A percentile compares a stretch with the other conserved stretches of the same genome.
Conservation (phyloP, 2,797 vertebrate species). For the Paratrypauchen microcephalus region DNA sequence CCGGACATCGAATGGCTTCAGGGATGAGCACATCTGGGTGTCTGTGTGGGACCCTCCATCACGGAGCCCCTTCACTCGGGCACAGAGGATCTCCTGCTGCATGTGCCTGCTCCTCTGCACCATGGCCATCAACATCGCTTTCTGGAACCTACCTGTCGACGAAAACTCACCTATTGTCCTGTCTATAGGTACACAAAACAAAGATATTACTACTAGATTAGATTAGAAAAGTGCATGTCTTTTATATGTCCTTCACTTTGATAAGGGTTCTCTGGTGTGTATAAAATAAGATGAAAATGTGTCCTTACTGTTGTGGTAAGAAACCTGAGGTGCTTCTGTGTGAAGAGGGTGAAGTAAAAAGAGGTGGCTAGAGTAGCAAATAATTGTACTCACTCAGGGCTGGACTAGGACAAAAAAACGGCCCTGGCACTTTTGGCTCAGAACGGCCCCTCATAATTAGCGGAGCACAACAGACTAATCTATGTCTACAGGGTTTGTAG, state of each 20-base stretch:
- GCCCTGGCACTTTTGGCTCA: too few species aligned
- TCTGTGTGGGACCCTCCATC: constrained; percentile 81
- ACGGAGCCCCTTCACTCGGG: constrained; percentile 81
- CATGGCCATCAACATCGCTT: constrained; percentile 86
- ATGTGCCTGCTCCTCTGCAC: constrained; percentile 85
- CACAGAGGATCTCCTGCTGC: constrained; percentile 84
- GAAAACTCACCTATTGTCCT: constrained; percentile 68
- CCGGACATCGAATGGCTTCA: constrained; percentile 79
- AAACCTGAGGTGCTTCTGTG: too few species aligned
- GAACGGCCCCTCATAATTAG: too few species aligned
- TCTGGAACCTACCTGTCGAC: constrained; percentile 80
- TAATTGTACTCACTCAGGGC: not conserved
- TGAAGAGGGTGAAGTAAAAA: too few species aligned
- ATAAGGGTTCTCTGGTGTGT: not conserved
- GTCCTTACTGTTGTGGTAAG: too few species aligned
- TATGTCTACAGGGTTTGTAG: too few species aligned
- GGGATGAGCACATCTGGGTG: constrained; percentile 87
- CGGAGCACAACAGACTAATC: too few species aligned
- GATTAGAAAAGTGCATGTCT: too few species aligned
- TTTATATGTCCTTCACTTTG: not conserved
- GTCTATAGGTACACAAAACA: constrained; percentile 64
- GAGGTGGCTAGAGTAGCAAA: not conserved
- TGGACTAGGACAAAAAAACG: too few species aligned
- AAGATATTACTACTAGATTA: not conserved
- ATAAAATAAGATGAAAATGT: not conserved